These are phyloP conservation scores for Heliothis subflexa DNA, from an alignment of 1,140 invertebrate species.

Conservation along the genomic window DNA sequence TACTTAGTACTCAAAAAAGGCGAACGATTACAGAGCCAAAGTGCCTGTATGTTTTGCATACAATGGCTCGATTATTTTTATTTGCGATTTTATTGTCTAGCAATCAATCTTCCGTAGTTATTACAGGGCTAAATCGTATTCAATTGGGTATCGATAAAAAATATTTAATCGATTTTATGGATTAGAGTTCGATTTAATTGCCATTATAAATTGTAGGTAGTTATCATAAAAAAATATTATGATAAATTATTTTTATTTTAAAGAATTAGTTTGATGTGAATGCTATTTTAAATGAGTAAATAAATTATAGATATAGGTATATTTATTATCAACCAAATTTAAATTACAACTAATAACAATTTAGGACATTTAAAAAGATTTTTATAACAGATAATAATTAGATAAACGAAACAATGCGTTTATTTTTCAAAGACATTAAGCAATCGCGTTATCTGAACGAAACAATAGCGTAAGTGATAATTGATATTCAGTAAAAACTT, in stretches of 20 bases:
- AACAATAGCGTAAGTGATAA: neutral
- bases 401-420: neutral
- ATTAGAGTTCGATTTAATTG: neutral
- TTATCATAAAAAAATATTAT: too few species aligned
- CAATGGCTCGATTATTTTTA: constrained; percentile 78
- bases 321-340: too few species aligned
- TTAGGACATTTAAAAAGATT: too few species aligned
- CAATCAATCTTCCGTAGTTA: constrained; percentile 52
- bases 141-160: constrained; percentile 11
- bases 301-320: neutral
- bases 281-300: neutral
- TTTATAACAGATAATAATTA: neutral
- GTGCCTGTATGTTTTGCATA: constrained; percentile 78
- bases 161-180: neutral
- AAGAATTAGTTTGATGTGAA: neutral
- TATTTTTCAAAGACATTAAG: neutral
- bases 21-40: constrained; percentile 68
- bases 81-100: constrained; percentile 68
- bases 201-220: too few species aligned
- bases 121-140: constrained; percentile 16
- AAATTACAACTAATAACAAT: too few species aligned
- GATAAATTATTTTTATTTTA: too few species aligned
- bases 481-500: constrained; percentile 10
- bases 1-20: constrained; percentile 77
- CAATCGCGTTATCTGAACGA: neutral